Base-by-base conservation (phyloP, 2,888 invertebrate species). In the Harpagoxenus sublaevis region DNA sequence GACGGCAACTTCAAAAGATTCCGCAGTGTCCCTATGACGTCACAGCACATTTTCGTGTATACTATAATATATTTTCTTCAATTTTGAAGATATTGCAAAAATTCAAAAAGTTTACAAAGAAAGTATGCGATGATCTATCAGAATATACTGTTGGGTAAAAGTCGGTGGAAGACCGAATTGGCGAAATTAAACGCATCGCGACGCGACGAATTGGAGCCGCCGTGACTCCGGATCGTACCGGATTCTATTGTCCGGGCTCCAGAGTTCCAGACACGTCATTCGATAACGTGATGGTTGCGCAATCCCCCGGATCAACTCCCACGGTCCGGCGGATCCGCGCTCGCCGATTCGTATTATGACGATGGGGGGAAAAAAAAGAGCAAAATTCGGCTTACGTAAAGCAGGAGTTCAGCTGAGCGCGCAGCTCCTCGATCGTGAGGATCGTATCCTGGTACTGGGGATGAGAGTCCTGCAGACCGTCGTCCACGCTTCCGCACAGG, bases 361-460 rank as follows among this genome's bases (percentile, higher is more conserved):
- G 28, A n/a, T 39, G 35, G 5, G 0, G 6, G 5, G 5, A 35
- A 35, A 35, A 31, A 2, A 18, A 15, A 23, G 31, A 28, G 15
- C 39, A 9, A 42, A 42, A 51, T 28, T 55, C 12, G 62, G 95
- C 96, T 95, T 92, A 96, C 94, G 97, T 97, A 94, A 97, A 97
- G 94, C 97, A 97, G 88, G 97, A 97, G 94, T 97, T 97, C 94
- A 97, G 96, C 92, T 97, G 97, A 84, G 96, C 96, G 74, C 97
- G 96, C 87, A 97, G 95, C 93, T 97, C 97, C 94, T 97, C 97
- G 91, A 97, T 97, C 86, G 97, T 97, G 87, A 97, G 94, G 82
- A 96, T 96, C 91, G 96, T 96, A 84, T 96, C 96, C 88, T 95
- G 94, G 71, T 94, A 95, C 82, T 95, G 94, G 66, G 94, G 94